Evolutionary conservation across 2,113 vertebrate genomes (phyloP).

Genomic region (Pyrgilauda ruficollis): DNA sequence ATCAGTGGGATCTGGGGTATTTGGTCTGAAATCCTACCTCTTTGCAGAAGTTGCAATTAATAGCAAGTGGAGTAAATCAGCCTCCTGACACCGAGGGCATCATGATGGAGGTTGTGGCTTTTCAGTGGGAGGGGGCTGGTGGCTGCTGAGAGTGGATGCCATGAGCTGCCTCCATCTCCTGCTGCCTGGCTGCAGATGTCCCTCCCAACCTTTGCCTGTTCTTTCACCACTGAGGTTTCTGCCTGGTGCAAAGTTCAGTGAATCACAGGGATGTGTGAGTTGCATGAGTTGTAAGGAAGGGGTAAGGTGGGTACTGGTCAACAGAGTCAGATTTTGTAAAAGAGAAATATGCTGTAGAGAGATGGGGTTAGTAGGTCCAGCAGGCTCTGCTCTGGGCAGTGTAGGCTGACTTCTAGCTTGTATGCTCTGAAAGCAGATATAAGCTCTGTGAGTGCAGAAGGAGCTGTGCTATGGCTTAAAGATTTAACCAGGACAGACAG

Average conservation of each 20-base stretch:
- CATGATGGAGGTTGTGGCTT: background rate
- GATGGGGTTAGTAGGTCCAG: background rate
- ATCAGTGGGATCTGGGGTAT: background rate
- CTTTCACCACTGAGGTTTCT: background rate
- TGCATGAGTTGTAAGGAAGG: background rate
- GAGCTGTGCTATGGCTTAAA: background rate
- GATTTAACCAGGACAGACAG: background rate
- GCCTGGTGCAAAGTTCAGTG: background rate
- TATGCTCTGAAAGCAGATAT: background rate
- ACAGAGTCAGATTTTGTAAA: background rate
- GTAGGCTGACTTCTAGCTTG: background rate
- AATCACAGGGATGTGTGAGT: accelerated
- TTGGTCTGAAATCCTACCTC: background rate
- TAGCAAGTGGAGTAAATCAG: background rate
- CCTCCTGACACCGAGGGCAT: no score
- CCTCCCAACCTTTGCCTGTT: background rate
- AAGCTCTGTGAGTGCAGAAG: background rate
- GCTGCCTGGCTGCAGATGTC: background rate
- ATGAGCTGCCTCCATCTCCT: background rate
- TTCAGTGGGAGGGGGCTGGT: background rate
- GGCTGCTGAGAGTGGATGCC: background rate
- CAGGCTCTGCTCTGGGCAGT: background rate
- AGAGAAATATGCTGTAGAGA: background rate
- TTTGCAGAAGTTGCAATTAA: background rate
- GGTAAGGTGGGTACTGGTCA: background rate